phyloP scores from a whole-genome alignment of 2,797 vertebrate genomes.

The Mormyrus proboscirostris region DNA sequence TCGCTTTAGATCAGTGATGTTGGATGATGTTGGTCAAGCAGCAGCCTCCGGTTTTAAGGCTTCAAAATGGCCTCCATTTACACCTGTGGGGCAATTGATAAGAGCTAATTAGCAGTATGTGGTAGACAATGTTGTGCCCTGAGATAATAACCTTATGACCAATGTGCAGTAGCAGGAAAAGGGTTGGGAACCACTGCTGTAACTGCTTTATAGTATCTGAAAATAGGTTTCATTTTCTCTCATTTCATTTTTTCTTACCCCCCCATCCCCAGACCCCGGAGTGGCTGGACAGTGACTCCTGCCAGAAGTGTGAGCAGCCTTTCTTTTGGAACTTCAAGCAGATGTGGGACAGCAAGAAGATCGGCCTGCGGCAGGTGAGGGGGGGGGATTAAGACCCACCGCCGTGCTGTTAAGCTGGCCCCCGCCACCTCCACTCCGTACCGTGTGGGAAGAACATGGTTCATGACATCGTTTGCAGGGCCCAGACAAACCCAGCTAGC shows the following conservation, averaged over 20 bases:
- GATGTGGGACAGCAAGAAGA: conserved; percentile 99
- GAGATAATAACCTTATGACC: not conserved
- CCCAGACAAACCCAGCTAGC: not conserved
- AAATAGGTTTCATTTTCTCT: not conserved
- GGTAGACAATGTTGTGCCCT: not conserved
- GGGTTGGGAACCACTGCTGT: not conserved
- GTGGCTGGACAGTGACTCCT: conserved; percentile 96
- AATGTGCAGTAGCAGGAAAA: not conserved
- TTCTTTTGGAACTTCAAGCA: conserved; percentile 99
- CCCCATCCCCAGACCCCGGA: conserved; percentile 75
- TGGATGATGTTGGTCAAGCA: not conserved
- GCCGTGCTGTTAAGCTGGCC: not conserved
- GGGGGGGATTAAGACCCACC: conserved; percentile 13
- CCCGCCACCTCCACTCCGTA: not conserved
- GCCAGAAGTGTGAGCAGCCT: conserved; percentile 96
- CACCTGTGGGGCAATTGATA: not conserved
- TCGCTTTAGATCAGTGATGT: not conserved
- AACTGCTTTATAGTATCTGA: not conserved
- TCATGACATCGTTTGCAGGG: not conserved
- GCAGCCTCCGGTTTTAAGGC: too few species aligned
- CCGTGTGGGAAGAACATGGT: not conserved
- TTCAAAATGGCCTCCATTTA: too few species aligned
- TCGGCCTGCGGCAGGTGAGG: conserved; percentile 86
- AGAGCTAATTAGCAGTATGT: not conserved
- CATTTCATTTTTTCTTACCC: not conserved